Evolutionary conservation across 1,140 invertebrate species (phyloP).

Genomic region (Heterodera carotae): DNA sequence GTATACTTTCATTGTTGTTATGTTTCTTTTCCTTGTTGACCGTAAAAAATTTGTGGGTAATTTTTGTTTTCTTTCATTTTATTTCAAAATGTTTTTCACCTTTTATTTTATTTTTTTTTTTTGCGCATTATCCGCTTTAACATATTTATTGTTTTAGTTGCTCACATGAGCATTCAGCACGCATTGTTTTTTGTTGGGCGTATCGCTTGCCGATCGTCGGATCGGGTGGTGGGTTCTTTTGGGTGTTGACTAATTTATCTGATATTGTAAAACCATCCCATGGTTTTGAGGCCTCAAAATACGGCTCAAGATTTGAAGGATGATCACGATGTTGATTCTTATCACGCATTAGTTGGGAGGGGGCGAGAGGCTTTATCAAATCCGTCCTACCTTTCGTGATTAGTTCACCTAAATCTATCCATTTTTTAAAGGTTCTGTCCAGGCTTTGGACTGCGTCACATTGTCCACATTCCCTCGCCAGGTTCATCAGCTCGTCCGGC

Average conservation of each 20-base stretch:
- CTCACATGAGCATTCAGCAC: neutral
- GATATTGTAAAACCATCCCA: too few relatives aligned
- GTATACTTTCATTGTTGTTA: neutral
- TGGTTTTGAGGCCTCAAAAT: too few relatives aligned
- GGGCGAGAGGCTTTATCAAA: too few relatives aligned
- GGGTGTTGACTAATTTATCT: neutral
- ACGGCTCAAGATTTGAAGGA: too few relatives aligned
- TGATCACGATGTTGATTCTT: too few relatives aligned
- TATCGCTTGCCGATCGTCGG: neutral
- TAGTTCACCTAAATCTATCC: too few relatives aligned
- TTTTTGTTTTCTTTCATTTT: conserved; percentile 2
- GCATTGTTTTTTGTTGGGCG: neutral
- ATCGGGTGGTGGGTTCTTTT: neutral
- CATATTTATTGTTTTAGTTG: neutral
- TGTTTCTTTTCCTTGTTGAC: neutral
- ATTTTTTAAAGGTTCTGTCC: neutral
- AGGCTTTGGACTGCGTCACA: neutral
- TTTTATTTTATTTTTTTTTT: conserved; percentile 11
- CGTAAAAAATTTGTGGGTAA: neutral
- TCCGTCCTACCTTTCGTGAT: too few relatives aligned
- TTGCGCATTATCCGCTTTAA: too few relatives aligned
- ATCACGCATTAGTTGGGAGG: too few relatives aligned
- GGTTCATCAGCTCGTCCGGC: neutral
- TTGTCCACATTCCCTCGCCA: neutral
- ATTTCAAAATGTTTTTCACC: conserved; percentile 24